Evolutionary conservation across 2,113 vertebrate species (phyloP), one percentile per base, ranked within the genome.

Genomic region (Thunnus thynnus): DNA sequence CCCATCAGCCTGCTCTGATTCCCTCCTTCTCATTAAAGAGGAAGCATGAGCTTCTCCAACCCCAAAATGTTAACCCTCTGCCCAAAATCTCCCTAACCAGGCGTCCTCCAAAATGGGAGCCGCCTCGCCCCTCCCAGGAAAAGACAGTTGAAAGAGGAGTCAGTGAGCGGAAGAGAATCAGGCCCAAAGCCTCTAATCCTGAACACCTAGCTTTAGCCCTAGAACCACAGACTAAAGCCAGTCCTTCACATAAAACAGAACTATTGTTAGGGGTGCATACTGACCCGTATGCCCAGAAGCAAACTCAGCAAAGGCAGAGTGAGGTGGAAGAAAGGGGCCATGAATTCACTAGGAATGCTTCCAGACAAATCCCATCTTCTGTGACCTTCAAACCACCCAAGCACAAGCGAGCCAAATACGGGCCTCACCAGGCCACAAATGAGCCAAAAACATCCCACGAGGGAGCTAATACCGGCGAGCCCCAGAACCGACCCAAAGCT

Each of bases 21-120:
- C 60, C 57, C 5, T 64, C 80, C 9, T 78, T 81, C 1, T 65
- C 54, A 18, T 10, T 83, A 14, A 93, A 93, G 83, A 89, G 92
- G 68, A 92, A 84, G 32, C 36, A 27, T 27, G 86, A 84, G 57
- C 20, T 30, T 13, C 61, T 13, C 27, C 58, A 82, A 16, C 22
- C 20, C 2, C 56, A 82, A 51, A 22, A n/a, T n/a, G 55, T n/a
- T 11, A 18, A 52, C 16, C 51, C 72, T 57, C 25, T 69, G 22
- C 25, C 72, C 13, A 88, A 90, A 83, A 68, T 72, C 71, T 30
- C 18, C 51, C 61, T 25, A 8, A 7, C 44, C 9, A 83, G 65
- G 48, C 2, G 0, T 47, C 36, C 3, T 51, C 54, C 10, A 55
- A 93, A 87, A 63, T 92, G 89, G 90, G 32, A 89, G 32, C 78